These are phyloP conservation scores for Vidua chalybeata DNA, from an alignment of 2,113 vertebrate species.

Conservation along the genomic window DNA sequence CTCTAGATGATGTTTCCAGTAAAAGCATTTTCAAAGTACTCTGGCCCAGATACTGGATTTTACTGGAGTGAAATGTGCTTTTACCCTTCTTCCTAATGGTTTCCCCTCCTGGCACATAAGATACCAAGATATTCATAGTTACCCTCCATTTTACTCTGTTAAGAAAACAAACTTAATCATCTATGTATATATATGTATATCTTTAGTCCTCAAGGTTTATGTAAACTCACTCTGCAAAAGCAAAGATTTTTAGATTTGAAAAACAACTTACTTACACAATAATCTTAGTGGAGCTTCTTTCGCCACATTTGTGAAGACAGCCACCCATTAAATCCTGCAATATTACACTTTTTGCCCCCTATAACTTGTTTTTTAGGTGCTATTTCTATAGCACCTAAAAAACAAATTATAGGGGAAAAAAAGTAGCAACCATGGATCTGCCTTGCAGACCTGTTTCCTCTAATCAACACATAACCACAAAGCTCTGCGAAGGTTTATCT, in stretches of 20 bases:
- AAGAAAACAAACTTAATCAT: background rate
- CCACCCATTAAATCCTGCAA: background rate
- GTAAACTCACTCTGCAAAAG: background rate
- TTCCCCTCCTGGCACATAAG: background rate
- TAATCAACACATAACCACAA: background rate
- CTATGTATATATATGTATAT: background rate
- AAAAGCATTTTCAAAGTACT: conserved; percentile 46
- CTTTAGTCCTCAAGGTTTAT: background rate
- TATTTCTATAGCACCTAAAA: background rate
- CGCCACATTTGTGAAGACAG: background rate
- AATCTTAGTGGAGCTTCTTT: background rate
- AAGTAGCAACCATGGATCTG: background rate
- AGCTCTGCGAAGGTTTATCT: background rate
- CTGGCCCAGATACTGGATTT: background rate
- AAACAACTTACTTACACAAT: background rate
- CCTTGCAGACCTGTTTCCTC: background rate
- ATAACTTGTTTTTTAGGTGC: too few species aligned
- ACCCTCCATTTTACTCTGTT: background rate
- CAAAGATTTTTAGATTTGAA: background rate
- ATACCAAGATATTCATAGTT: background rate
- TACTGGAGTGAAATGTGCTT: background rate
- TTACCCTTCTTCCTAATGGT: conserved; percentile 2
- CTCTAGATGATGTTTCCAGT: conserved; percentile 29
- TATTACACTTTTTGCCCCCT: background rate
- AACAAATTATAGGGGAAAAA: background rate